phyloP scores from a whole-genome alignment of 2,888 invertebrate species.

The Ichneumon xanthorius region DNA sequence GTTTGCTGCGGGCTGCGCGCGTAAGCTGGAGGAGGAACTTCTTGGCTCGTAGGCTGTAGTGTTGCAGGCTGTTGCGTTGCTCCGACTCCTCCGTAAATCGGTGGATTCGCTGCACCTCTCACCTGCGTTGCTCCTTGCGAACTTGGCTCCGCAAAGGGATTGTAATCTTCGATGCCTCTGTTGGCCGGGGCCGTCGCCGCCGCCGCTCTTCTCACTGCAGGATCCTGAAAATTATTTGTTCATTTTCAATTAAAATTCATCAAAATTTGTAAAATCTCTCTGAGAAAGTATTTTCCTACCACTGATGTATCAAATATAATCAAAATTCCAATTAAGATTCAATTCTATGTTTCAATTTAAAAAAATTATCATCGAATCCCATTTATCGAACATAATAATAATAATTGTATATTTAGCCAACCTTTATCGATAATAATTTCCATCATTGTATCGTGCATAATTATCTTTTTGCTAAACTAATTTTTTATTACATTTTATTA shows the following conservation, averaged over 20 bases:
- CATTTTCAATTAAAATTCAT: background rate
- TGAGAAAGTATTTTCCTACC: background rate
- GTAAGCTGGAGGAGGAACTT: conserved; percentile 87
- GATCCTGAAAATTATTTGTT: conserved; percentile 90
- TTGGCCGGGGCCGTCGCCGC: conserved; percentile 91
- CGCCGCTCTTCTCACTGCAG: conserved; percentile 96
- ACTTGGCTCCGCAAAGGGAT: conserved; percentile 94
- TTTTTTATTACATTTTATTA: background rate
- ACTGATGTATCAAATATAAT: background rate
- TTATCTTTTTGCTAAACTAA: background rate
- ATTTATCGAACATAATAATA: background rate
- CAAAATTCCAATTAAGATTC: background rate
- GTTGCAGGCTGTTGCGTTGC: conserved; percentile 89
- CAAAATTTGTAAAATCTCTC: background rate
- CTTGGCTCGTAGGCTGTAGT: conserved; percentile 91
- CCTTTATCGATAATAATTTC: background rate
- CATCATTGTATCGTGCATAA: background rate
- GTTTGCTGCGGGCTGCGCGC: conserved; percentile 88
- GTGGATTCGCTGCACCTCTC: conserved; percentile 86
- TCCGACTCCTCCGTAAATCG: conserved; percentile 82
- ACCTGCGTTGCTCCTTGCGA: conserved; percentile 86
- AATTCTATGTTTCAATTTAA: background rate
- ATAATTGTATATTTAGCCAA: background rate
- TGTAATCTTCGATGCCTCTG: conserved; percentile 96
- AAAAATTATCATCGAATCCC: background rate